Conservation (phyloP, 2,888 invertebrate species). For the Synergus itoensis region DNA sequence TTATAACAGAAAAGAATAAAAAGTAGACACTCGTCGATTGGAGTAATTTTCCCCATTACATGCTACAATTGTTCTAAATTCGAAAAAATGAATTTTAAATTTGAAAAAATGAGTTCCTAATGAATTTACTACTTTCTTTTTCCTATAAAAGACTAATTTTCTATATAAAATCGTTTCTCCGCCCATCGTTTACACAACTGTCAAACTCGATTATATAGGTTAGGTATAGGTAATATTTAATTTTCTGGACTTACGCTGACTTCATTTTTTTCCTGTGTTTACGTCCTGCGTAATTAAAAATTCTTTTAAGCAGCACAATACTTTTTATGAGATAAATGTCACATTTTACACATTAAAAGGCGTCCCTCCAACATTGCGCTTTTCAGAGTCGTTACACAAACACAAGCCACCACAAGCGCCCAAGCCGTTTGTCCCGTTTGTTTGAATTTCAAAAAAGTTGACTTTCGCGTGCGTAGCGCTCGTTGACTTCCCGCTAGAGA, state of each 20-base stretch:
- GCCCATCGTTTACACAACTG: not conserved
- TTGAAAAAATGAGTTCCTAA: not conserved
- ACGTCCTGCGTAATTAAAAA: not conserved
- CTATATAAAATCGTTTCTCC: not conserved
- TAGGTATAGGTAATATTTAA: not conserved
- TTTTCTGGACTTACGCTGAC: constrained; percentile 21
- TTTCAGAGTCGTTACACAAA: constrained; percentile 10
- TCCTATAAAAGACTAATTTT: not conserved
- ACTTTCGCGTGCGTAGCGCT: too few relatives aligned
- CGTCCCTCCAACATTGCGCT: not conserved
- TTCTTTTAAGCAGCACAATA: not conserved
- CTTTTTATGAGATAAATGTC: constrained; percentile 4
- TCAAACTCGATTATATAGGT: constrained; percentile 22
- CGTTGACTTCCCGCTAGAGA: too few relatives aligned
- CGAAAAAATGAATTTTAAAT: not conserved
- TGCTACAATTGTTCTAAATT: not conserved
- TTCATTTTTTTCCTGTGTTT: constrained; percentile 8
- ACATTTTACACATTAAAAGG: not conserved
- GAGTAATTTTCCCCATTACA: not conserved
- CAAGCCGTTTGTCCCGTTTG: not conserved
- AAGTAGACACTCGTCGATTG: not conserved
- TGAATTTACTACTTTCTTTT: too few relatives aligned
- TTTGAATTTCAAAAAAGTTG: constrained; percentile 19
- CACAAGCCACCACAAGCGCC: not conserved
- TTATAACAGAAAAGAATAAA: not conserved